Evolutionary conservation across 2,113 vertebrate species (phyloP), one percentile per base, ranked within the genome.

Genomic region (Rostratula benghalensis): DNA sequence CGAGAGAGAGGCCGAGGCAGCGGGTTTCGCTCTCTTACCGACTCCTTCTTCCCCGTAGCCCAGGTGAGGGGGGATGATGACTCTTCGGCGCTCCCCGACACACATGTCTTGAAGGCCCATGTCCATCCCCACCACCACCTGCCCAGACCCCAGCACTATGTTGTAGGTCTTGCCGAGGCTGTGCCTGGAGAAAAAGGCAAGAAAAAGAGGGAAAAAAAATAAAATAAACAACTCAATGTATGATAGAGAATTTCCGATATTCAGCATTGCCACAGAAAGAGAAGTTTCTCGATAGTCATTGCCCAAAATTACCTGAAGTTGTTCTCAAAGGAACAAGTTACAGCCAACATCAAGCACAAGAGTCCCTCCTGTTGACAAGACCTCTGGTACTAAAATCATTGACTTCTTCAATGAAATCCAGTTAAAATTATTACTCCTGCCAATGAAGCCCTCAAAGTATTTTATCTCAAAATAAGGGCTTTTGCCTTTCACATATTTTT

Each of bases 21-120:
- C 7, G 39, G 8, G 27, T 25, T 61, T 60, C 56, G 31, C 21
- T 83, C 23, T 98, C 99, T 99, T 82, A 99, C 99, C 98, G 63
- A 99, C 99, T 73, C 99, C 99, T 45, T 98, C 98, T 95, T 99
- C 99, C 79, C 99, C 99, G 4, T 99, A 99, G 61, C 98, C 99
- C 39, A 99, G 98, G 74, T 99, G 99, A 80, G 99, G 99, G 1
- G 99, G 99, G 53, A 99, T 98, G 80, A 99, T 50, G 0, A 99
- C 97, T 1, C 96, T 98, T 7, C 99, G 98, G 59, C 97, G 99
- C 84, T 99, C 99, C 54, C 99, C 99, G 1, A 99, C 98, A 28
- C 99, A 99, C 99, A 99, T 99, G 85, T 98, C 98, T 81, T 98
- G 84, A 46, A 99, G 98, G 14, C 99, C 99, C 46, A 99, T 98